Base-by-base conservation (phyloP, 2,888 invertebrate genomes). In the Falcaria lacertinaria region DNA sequence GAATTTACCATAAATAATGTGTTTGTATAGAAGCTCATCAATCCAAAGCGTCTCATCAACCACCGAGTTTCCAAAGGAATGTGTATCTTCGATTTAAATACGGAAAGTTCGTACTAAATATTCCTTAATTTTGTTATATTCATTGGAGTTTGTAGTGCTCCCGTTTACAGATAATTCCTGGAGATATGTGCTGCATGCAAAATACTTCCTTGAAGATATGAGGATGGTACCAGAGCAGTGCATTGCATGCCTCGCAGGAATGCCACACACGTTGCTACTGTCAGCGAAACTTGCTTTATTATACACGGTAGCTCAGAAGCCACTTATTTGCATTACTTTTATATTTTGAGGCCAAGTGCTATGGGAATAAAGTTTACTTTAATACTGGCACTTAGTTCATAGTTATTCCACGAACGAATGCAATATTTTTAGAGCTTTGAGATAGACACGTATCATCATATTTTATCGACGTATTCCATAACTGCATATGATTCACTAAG, bases 201-300 rank as follows among this genome's bases (percentile, higher is more conserved):
- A 88, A 81, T 79, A 84, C 85, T 88, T 87, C 85, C 86, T 74
- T 77, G 76, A 78, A 83, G 87, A 86, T 88, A 85, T 86, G 85
- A 76, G 74, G 74, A 79, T 77, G 78, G 80, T 80, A n/a, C n/a
- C 79, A 65, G 59, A 50, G 60, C 55, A 74, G 72, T 79, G 78
- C 79, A 79, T 80, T 84, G 81, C 81, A 80, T 84, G 81, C 81
- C 80, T 80, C 73, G 78, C 73, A 64, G 68, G 53, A 68, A 75
- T 74, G 74, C 86, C 86, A 86, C 85, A 86, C 86, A 86, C 86
- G 84, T 77, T 46, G 86, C 76, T 67, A 64, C 73, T 57, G 65
- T 51, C 47, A 16, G 35, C 19, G 42, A 45, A 39, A 39, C 40
- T 38, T 33, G 41, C 17, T 39, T 45, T 42, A 43, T 43, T 39